Evolutionary conservation across 2,113 vertebrate species (phyloP).

Genomic region (Sarotherodon lohbergeri): DNA sequence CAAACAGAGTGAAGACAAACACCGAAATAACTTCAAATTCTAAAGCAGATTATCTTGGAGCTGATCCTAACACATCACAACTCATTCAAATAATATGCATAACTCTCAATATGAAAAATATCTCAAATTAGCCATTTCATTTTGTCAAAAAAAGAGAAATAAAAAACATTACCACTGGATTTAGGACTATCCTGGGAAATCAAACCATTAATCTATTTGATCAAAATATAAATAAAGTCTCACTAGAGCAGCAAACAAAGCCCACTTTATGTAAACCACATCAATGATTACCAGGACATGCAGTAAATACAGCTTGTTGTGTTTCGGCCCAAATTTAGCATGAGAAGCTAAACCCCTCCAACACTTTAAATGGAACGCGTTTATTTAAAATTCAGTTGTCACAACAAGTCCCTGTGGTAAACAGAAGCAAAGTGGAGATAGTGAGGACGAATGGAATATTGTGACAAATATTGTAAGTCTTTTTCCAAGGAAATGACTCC

Average conservation of each 20-base stretch:
- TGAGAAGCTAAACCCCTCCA: neutral
- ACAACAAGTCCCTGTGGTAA: neutral
- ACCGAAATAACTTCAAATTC: neutral
- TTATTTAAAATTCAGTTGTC: neutral
- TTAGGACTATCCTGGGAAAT: neutral
- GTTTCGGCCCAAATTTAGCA: neutral
- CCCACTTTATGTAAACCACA: neutral
- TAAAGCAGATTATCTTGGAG: neutral
- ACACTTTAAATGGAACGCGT: neutral
- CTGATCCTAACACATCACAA: fast-evolving
- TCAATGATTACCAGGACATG: neutral
- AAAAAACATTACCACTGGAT: neutral
- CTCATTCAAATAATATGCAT: neutral
- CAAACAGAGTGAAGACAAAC: neutral
- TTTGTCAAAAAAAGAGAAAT: neutral
- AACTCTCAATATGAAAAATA: neutral
- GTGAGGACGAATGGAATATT: neutral
- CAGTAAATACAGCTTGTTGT: neutral
- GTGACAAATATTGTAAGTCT: neutral
- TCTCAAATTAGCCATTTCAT: neutral
- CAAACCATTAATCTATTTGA: neutral
- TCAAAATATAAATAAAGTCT: neutral
- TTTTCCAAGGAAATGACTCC: conserved; percentile 21
- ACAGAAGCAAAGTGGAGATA: neutral
- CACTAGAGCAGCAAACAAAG: neutral